Base-by-base conservation (phyloP, 2,113 vertebrate species). In the Origma solitaria region DNA sequence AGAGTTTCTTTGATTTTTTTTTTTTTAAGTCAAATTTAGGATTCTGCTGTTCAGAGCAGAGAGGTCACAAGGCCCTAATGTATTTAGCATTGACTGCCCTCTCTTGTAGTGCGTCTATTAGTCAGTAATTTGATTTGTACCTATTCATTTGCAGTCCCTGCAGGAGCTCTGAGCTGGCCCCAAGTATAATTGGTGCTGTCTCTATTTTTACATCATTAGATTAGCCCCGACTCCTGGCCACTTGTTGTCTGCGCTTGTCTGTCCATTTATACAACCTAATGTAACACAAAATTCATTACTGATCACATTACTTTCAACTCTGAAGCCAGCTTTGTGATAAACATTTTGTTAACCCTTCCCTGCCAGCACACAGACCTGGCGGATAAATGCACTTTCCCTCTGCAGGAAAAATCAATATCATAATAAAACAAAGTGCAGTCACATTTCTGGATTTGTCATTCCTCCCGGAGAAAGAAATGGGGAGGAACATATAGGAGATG, bases 211-310 rank as follows among this genome's bases (percentile, higher is more conserved):
- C 98, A 98, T 99, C 99, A 99, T 99, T 99, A 99, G 99, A 99
- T 99, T 99, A 99, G 97, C 98, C 98, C 98, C 98, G 98, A 98
- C 99, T 99, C 98, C 98, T 98, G 98, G 98, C 98, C 99, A 99
- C 99, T 98, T 98, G 98, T 98, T 99, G 99, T 99, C 99, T 98
- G 98, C 98, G 98, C 98, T 99, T 98, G 97, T 98, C 98, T 98
- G 98, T 98, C 98, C 98, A 98, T 98, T 98, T 98, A 98, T 98
- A 98, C 98, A 97, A 98, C 98, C 98, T 99, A 99, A 99, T 99
- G 99, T 99, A 99, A 99, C 99, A 98, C 99, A 99, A 99, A 99
- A 99, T 99, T 99, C 99, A 99, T 99, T 99, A 99, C 98, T 99
- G 99, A 99, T 99, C 99, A 98, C 98, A 99, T 99, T 99, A 99